Evolutionary conservation across 2,888 invertebrate genomes (phyloP).

Genomic region (Hypomecis atomaria): DNA sequence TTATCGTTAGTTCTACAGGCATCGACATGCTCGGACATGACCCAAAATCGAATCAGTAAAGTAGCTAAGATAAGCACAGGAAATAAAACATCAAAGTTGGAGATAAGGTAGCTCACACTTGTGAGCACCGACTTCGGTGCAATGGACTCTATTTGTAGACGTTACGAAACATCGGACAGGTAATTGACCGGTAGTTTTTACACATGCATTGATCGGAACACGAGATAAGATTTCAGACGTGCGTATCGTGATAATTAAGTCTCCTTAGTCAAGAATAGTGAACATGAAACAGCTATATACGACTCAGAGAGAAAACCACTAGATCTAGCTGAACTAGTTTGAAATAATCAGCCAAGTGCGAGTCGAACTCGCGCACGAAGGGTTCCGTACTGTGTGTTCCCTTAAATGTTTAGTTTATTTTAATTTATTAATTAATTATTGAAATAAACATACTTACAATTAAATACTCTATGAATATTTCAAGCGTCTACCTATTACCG

Average conservation of each 20-base stretch:
- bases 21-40: conserved; percentile 52
- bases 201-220: conserved; percentile 19
- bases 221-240: conserved; percentile 17
- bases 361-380: too few relatives aligned
- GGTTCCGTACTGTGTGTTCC: too few relatives aligned
- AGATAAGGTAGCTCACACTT: conserved; percentile 57
- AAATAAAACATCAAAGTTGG: conserved; percentile 76
- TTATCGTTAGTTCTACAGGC: conserved; percentile 35
- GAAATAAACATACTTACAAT: too few relatives aligned
- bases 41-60: conserved; percentile 51
- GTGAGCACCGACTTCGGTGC: too few relatives aligned
- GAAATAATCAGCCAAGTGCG: too few relatives aligned
- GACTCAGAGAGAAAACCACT: not conserved
- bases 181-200: conserved; percentile 43
- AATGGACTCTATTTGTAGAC: conserved; percentile 53
- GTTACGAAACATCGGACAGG: conserved; percentile 48
- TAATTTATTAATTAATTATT: too few relatives aligned
- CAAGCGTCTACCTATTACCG: too few relatives aligned
- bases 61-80: conserved; percentile 68
- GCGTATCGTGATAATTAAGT: not conserved
- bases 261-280: not conserved
- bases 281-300: conserved; percentile 7
- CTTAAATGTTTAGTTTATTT: too few relatives aligned
- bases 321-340: not conserved
- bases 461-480: too few relatives aligned